Percentiles rank a stretch among this genome's conserved stretches.
phyloP scores from a whole-genome alignment of 92 coral and sea anemone genomes.

The Montipora capitata region DNA sequence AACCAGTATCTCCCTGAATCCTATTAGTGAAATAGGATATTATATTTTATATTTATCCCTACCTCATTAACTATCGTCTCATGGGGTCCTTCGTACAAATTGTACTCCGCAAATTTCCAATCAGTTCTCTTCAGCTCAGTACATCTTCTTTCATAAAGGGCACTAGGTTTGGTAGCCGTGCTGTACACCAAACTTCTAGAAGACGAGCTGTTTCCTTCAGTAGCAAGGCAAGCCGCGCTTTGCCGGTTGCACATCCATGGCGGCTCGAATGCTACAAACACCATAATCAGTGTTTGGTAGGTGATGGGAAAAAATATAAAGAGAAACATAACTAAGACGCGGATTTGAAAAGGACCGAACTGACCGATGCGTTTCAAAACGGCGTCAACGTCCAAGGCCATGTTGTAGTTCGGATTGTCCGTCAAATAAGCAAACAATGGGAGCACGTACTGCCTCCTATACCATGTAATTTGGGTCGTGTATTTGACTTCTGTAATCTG shows the following conservation, averaged over 20 bases:
- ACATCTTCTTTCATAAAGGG: constrained; percentile 81
- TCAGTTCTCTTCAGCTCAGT: constrained; percentile 71
- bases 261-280: constrained; percentile 93
- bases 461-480: not conserved
- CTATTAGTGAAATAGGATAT: no score
- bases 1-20: no score
- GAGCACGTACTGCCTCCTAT: not conserved
- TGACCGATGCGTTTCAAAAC: constrained; percentile 84
- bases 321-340: constrained; percentile 85
- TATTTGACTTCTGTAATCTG: no score
- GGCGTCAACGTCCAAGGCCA: constrained; percentile 80
- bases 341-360: constrained; percentile 92
- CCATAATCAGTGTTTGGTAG: constrained; percentile 91
- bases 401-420: not conserved
- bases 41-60: not conserved
- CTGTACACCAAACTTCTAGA: constrained; percentile 69
- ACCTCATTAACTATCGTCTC: constrained; percentile 90
- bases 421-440: no score
- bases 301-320: constrained; percentile 88
- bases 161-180: constrained; percentile 73
- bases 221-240: constrained; percentile 70
- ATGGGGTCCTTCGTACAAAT: constrained; percentile 89
- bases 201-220: constrained; percentile 65
- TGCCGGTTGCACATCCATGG: constrained; percentile 92
- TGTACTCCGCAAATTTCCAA: constrained; percentile 85